Conservation (phyloP, 37 sponge, comb jelly and placozoan genomes). For the Halichondria panicea region DNA sequence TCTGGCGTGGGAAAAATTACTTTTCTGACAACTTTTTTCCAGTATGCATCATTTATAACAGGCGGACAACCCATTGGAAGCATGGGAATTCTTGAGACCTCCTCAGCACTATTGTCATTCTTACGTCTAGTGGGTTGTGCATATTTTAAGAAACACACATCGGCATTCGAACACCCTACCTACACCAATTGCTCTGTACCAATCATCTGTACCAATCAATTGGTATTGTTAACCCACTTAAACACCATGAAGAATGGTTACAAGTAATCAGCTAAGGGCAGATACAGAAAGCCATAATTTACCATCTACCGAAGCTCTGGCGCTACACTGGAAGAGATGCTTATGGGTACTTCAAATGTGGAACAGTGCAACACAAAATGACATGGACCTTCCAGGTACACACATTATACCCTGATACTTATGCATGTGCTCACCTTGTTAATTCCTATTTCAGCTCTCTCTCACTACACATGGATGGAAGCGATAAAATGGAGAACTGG, state of each 20-base stretch:
- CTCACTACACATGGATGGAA: neutral
- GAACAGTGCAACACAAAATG: neutral
- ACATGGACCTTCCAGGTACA: neutral
- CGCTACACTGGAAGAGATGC: neutral
- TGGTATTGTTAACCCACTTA: neutral
- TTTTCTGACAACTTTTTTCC: conserved; percentile 12
- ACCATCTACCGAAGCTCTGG: conserved; percentile 9
- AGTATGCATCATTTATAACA: conserved; percentile 23
- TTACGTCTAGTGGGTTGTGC: neutral
- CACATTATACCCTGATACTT: neutral
- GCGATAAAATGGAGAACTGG: conserved; percentile 3
- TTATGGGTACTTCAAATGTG: conserved; percentile 11
- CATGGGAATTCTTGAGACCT: neutral
- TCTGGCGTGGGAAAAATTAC: conserved; percentile 12
- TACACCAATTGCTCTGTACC: no score
- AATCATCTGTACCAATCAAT: neutral
- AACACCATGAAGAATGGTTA: neutral
- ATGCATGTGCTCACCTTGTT: neutral
- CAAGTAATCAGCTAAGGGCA: neutral
- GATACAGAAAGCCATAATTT: conserved; percentile 2
- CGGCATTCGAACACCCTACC: neutral
- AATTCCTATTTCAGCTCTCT: neutral
- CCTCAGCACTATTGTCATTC: neutral
- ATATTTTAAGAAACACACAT: neutral
- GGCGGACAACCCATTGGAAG: neutral